Conservation (phyloP, 2,888 invertebrate species). For the Xestia ashworthii region DNA sequence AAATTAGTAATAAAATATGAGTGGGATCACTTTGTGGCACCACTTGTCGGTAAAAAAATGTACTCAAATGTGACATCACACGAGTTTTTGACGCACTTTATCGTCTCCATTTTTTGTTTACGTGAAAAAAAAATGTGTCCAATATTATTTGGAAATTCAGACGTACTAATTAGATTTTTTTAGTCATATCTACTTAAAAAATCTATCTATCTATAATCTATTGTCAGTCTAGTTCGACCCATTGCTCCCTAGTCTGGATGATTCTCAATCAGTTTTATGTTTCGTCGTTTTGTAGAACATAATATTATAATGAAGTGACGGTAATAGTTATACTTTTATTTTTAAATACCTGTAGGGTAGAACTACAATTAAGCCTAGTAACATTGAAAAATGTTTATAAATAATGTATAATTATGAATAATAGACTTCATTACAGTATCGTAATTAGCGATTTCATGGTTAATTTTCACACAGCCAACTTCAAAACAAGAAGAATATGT, state of each 20-base stretch:
- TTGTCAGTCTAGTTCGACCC: background rate
- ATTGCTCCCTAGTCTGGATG: background rate
- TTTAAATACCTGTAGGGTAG: background rate
- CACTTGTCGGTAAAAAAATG: too few relatives aligned
- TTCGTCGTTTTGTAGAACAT: background rate
- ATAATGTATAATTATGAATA: slow-evolving; percentile 5
- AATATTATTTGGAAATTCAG: too few relatives aligned
- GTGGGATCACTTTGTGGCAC: too few relatives aligned
- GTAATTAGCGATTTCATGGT: slow-evolving; percentile 36
- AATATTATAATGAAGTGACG: background rate
- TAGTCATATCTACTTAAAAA: too few relatives aligned
- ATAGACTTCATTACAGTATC: slow-evolving; percentile 21
- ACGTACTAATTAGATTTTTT: too few relatives aligned
- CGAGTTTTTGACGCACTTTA: too few relatives aligned
- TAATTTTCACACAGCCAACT: slow-evolving; percentile 19
- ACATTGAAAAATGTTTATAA: slow-evolving; percentile 10
- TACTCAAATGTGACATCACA: too few relatives aligned
- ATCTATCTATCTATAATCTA: too few relatives aligned
- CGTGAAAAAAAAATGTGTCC: too few relatives aligned
- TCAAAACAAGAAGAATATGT: background rate
- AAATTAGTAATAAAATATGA: too few relatives aligned
- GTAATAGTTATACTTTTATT: background rate
- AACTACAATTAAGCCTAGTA: background rate
- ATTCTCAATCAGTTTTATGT: background rate
- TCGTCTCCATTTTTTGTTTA: too few relatives aligned